A percentile compares a stretch with the other conserved stretches of the same genome.
phyloP scores from a whole-genome alignment of 1,140 invertebrate genomes.

The Papilio polytes region DNA sequence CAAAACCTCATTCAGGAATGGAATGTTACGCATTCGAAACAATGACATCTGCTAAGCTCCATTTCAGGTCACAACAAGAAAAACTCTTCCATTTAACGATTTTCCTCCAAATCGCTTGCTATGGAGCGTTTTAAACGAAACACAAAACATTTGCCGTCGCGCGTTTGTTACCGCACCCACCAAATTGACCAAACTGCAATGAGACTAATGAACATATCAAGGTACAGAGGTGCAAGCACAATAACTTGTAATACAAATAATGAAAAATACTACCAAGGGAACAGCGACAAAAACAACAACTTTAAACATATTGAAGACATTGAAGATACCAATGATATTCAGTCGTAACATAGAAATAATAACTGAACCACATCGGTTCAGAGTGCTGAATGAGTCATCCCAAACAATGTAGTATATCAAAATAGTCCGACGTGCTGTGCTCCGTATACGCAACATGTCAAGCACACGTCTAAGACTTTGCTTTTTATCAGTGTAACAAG shows the following conservation, averaged over 20 bases:
- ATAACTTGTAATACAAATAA: too few species aligned
- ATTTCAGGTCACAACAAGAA: background rate
- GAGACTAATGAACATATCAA: background rate
- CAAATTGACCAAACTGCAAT: background rate
- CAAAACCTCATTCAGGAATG: background rate
- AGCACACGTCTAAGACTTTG: too few species aligned
- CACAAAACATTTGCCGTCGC: too few species aligned
- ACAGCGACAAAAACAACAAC: background rate
- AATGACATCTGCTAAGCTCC: background rate
- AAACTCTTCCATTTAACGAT: background rate
- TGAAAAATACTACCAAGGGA: background rate
- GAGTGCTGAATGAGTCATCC: too few species aligned
- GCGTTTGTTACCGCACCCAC: background rate
- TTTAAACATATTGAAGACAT: too few species aligned
- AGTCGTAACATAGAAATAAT: too few species aligned
- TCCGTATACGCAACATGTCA: too few species aligned
- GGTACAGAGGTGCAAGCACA: background rate
- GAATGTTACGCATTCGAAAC: background rate
- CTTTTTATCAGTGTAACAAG: too few species aligned
- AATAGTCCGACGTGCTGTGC: too few species aligned
- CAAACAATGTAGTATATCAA: too few species aligned
- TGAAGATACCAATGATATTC: too few species aligned
- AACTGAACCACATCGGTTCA: too few species aligned
- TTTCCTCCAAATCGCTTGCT: background rate
- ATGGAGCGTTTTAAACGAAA: background rate